Base-by-base conservation (phyloP, 2,888 invertebrate species). In the Polia nebulosa region DNA sequence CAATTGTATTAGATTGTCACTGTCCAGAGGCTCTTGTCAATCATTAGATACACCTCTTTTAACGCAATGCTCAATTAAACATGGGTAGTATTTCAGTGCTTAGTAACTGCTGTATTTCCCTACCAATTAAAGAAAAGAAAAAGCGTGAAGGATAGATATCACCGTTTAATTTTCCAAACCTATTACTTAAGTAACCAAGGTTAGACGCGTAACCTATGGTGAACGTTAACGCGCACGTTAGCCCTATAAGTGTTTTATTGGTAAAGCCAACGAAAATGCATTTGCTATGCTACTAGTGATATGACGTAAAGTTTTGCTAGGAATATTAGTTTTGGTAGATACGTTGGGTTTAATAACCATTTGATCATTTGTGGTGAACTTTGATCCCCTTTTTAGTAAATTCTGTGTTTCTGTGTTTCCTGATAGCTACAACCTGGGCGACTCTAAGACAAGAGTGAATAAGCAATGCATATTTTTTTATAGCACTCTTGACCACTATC, bases 111-210 rank as follows among this genome's bases (percentile, higher is more conserved):
- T 13, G 49, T 32, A 15, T 34, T 57, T 34, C 56, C 77, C 49
- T 77, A 64, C 5, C 61, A 66, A 82, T 76, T 66, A 60, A 76
- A 64, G 15, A 45, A 57, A 72, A 80, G 81, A 47, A 80, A 80
- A 76, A 80, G 80, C 80, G 77, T 83, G 53, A 69, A 76, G 27
- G 17, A 67, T 62, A 7, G 36, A 53, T 55, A 60, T 2, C 41
- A 60, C 55, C 56, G 34, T 67, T 56, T 45, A 67, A 60, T 29
- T 70, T 80, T 47, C 39, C 17, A 68, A n/a, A 69, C 51, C 59
- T 22, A 55, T 69, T 61, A 52, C 41, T 41, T 29, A 49, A n/a
- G 7, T 51, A n/a, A 44, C 20, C 56, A 49, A 57, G 32, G 59
- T 57, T 76, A 5, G 3, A 13, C 9, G 25, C 22, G 32, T 44